phyloP scores from a whole-genome alignment of 2,113 vertebrate genomes.

The Eretmochelys imbricata region DNA sequence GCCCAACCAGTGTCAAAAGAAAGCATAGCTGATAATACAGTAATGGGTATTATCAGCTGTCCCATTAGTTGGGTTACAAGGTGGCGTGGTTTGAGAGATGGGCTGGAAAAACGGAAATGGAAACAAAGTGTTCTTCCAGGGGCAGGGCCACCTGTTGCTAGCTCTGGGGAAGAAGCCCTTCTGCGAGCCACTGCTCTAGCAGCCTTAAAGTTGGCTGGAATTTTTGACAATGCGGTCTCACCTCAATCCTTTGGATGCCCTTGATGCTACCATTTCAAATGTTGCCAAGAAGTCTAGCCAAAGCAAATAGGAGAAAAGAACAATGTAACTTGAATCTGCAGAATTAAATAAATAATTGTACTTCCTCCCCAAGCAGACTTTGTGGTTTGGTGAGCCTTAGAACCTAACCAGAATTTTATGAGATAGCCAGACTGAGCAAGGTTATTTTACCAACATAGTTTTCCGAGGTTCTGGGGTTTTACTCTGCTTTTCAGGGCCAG shows the following conservation, averaged over 20 bases:
- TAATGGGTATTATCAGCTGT: too few species aligned
- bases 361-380: rapidly evolving
- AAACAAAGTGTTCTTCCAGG: neutral
- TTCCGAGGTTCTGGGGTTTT: slow-evolving; percentile 40
- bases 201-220: neutral
- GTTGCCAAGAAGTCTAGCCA: neutral
- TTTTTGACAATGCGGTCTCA: neutral
- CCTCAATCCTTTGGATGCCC: neutral
- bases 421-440: neutral
- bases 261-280: neutral
- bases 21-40: neutral
- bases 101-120: neutral
- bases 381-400: slow-evolving; percentile 9
- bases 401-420: neutral
- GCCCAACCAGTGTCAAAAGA: neutral
- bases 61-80: rapidly evolving
- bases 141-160: neutral
- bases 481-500: slow-evolving; percentile 65
- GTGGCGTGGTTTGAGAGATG: neutral
- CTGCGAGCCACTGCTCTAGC: neutral
- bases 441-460: neutral
- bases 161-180: neutral
- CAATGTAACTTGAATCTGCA: slow-evolving; percentile 23
- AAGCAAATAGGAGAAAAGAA: neutral
- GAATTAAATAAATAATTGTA: slow-evolving; percentile 1